Base-by-base conservation (phyloP, 2,888 invertebrate species). In the Elegia similella region DNA sequence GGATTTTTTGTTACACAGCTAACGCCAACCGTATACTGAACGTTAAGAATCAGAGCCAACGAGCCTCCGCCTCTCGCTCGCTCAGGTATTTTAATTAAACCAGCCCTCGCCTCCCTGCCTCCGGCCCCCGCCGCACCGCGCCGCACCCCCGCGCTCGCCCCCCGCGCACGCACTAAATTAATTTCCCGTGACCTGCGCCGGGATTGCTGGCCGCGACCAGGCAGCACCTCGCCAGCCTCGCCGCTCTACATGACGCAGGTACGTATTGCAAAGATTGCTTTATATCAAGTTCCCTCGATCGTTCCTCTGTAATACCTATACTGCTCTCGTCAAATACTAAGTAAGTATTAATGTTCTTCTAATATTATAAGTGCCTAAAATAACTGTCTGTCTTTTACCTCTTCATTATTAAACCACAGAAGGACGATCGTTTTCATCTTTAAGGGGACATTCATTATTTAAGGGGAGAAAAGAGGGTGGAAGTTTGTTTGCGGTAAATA, bases 51-150 rank as follows among this genome's bases (percentile, higher is more conserved):
- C 55, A 23, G 32, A 13, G 55, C 34, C 60, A 52, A 48, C 58
- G 50, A 47, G 52, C 17, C 55, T 42, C 32, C 55, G 13, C 55
- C 34, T 44, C 46, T 17, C 64, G 59, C 63, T 61, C 61, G 63
- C 67, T 60, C 67, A 66, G 75, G 75, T 73, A 77, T 77, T 76
- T 78, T 77, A 77, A 79, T 79, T 75, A 76, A 77, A 70, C 68
- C 66, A 66, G 66, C 68, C 61, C 60, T 57, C 50, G 50, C 15
- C 55, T 29, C 23, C 23, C n/a, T 38, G 38, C 38, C 46, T 59
- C 53, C 55, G 29, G 56, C 50, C 55, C 57, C 57, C 52, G 55
- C 47, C 55, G 59, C 57, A 59, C 55, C 57, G 62, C 58, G 56
- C 56, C 59, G 55, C 57, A 38, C 52, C 57, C 42, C 53, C 59